A percentile compares a stretch with the other conserved stretches of the same genome.
These are phyloP conservation scores for Ursus arctos DNA, from an alignment of 2,113 vertebrate species.

Conservation along the genomic window DNA sequence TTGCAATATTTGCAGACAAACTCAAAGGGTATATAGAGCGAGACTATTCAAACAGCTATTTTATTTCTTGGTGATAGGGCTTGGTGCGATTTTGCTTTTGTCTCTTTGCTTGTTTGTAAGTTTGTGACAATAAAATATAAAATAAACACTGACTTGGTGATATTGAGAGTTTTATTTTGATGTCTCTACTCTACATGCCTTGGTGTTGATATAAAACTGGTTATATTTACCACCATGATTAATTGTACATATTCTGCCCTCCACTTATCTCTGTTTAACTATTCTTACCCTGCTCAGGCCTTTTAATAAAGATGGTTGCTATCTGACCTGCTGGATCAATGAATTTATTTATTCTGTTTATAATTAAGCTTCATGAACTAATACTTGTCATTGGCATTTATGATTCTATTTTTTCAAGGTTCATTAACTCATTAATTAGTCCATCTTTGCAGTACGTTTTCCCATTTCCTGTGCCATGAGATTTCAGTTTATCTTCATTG, in stretches of 20 bases:
- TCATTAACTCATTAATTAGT: neutral
- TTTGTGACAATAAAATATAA: slow-evolving; percentile 33
- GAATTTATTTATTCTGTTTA: neutral
- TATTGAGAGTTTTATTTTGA: neutral
- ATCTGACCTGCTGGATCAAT: neutral
- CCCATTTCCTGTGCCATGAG: neutral
- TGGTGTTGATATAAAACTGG: neutral
- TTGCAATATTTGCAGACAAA: neutral
- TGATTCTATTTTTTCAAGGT: neutral
- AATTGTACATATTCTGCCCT: neutral
- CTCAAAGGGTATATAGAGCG: neutral
- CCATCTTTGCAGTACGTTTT: neutral
- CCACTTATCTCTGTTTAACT: neutral
- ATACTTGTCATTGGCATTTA: neutral
- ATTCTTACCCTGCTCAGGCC: neutral
- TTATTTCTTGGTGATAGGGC: neutral
- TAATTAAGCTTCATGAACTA: neutral
- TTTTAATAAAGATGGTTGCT: slow-evolving; percentile 20
- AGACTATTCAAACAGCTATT: neutral
- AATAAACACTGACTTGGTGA: neutral
- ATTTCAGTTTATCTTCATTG: neutral
- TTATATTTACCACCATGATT: neutral
- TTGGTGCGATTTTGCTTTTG: neutral
- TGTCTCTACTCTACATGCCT: neutral
- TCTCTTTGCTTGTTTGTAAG: neutral